Evolutionary conservation across 2,888 invertebrate genomes (phyloP), one percentile per base, ranked within the genome.

Genomic region (Pollenia amentaria): DNA sequence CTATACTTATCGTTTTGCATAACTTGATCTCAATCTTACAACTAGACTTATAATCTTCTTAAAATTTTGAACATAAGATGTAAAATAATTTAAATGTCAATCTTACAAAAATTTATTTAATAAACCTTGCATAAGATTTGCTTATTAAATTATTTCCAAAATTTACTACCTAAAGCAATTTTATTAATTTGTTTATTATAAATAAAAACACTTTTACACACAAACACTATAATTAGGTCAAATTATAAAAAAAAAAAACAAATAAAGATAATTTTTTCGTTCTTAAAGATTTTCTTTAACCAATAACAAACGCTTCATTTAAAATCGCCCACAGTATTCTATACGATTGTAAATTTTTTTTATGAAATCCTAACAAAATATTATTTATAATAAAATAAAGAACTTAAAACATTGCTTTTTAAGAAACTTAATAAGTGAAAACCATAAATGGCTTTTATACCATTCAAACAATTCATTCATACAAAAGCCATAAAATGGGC

Each of bases 301-400:
- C n/a, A 55, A 21, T 8, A 38, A 51, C 3, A 44, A 57, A 21
- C 18, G 48, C 38, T 42, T 62, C 16, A 57, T 48, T 53, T 44
- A 16, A 40, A 18, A 46, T 76, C 82, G 82, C 82, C 82, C 76
- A 82, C 82, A 76, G 62, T 44, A 29, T 60, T 60, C n/a, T 40
- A 53, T 53, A 11, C 29, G 29, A 70, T 53, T 38, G 60, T 53
- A n/a, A 62, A 21, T 62, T 42, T 51, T 44, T 18, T 44, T 67
- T 67, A 60, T 75, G 14, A 57, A 55, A 38, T 55, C 51, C 51
- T 38, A 51, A 18, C 46, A 69, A 70, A 16, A 29, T 53, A 44
- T 18, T 64, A 2, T 16, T 42, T 3, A 40, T 18, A 64, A 64
- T 21, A 57, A 48, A 40, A 67, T 51, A 46, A 70, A 76, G 18